These are phyloP conservation scores for Phylloscopus collybita DNA, from an alignment of 2,797 vertebrate genomes.

Conservation along the genomic window DNA sequence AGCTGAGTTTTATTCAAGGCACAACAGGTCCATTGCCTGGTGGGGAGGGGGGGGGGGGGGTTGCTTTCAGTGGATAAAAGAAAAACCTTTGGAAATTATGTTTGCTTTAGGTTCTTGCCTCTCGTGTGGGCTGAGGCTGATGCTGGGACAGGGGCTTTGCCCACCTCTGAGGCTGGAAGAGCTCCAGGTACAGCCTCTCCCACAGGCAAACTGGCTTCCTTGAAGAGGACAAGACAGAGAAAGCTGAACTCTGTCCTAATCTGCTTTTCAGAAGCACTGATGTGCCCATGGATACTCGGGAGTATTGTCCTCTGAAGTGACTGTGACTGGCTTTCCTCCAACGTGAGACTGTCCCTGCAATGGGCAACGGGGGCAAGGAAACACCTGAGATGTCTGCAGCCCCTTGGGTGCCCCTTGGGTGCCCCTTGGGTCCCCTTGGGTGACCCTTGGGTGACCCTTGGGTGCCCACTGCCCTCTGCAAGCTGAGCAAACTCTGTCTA, in stretches of 20 bases:
- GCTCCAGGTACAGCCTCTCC: background rate
- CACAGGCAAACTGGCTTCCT: background rate
- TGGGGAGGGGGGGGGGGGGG: rapidly evolving
- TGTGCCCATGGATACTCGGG: background rate
- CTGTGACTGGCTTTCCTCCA: background rate
- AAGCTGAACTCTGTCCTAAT: background rate
- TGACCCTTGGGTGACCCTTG: background rate
- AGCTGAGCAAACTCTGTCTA: background rate
- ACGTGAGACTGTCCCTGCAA: background rate
- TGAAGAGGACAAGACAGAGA: background rate
- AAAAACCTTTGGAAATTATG: background rate
- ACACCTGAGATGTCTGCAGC: background rate
- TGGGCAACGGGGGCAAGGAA: background rate
- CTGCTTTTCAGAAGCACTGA: background rate
- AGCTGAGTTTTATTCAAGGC: background rate
- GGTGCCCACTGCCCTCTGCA: background rate
- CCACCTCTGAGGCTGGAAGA: background rate
- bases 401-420: background rate
- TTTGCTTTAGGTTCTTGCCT: background rate
- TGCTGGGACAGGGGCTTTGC: background rate
- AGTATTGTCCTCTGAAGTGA: background rate
- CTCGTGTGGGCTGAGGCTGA: background rate
- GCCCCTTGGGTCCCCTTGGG: background rate
- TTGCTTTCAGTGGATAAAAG: background rate
- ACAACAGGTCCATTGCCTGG: background rate